Percentiles rank a stretch among this genome's conserved stretches.
phyloP scores from a whole-genome alignment of 1,140 invertebrate species.

The Drosophila lini region DNA sequence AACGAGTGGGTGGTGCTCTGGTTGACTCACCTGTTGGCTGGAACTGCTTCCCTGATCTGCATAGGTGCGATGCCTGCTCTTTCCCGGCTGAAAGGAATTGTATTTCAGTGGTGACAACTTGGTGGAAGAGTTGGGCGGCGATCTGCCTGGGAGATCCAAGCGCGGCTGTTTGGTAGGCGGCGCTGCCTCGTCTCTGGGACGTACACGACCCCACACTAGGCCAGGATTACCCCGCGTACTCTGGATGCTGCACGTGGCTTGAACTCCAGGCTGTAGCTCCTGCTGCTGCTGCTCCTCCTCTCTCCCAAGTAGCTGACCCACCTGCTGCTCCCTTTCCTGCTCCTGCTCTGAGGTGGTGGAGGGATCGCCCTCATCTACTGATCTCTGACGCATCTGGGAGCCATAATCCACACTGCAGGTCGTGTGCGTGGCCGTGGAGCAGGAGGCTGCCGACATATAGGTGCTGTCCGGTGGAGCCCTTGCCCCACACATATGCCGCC shows the following conservation, averaged over 20 bases:
- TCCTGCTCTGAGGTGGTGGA: conserved; percentile 21
- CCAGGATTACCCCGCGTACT: conserved; percentile 5
- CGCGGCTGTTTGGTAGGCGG: conserved; percentile 36
- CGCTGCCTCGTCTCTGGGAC: conserved; percentile 45
- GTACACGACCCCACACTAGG: conserved; percentile 34
- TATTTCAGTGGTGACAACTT: conserved; percentile 57
- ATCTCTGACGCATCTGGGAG: conserved; percentile 27
- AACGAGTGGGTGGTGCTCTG: too few species aligned
- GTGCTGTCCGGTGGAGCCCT: conserved; percentile 31
- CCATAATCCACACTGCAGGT: conserved; percentile 66
- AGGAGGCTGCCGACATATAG: conserved; percentile 49
- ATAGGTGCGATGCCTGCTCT: conserved; percentile 61
- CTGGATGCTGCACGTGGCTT: conserved; percentile 7
- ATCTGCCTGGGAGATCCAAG: conserved; percentile 9
- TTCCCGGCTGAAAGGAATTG: conserved; percentile 63
- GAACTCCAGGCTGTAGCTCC: background rate
- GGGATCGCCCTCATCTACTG: conserved; percentile 6
- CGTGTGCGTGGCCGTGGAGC: conserved; percentile 66
- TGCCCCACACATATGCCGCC: conserved; percentile 4
- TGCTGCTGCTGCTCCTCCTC: conserved; percentile 17
- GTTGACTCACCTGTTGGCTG: conserved; percentile 20
- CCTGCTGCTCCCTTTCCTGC: background rate
- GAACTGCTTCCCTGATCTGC: conserved; percentile 37
- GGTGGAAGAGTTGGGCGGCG: conserved; percentile 10
- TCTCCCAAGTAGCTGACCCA: background rate